Conservation (phyloP, 2,113 vertebrate genomes). For the Triplophysa siluroides region DNA sequence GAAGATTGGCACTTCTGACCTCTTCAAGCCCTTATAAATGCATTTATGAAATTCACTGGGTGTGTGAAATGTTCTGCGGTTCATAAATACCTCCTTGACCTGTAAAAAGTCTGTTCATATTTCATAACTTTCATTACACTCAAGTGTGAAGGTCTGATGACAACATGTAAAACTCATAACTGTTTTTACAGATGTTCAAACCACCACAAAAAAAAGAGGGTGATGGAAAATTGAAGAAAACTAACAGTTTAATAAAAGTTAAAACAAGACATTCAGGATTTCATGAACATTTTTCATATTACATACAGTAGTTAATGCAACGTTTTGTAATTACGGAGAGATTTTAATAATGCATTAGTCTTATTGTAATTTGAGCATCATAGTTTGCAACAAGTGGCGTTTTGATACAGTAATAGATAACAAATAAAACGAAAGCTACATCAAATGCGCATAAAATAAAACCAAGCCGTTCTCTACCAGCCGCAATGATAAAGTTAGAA, state of each 20-base stretch:
- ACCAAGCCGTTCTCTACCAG: not conserved
- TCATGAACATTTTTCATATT: too few relatives aligned
- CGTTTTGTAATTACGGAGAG: not conserved
- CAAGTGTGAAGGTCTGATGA: constrained; percentile 28
- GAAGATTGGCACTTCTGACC: constrained; percentile 16
- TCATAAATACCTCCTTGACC: constrained; percentile 33
- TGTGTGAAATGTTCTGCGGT: constrained; percentile 42
- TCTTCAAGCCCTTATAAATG: not conserved
- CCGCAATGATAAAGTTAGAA: not conserved
- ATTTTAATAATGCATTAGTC: not conserved
- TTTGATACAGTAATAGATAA: not conserved
- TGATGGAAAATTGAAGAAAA: not conserved
- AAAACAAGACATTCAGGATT: not conserved
- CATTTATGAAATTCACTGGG: constrained; percentile 40
- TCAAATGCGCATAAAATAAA: not conserved
- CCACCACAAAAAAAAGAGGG: not conserved
- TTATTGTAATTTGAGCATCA: not conserved
- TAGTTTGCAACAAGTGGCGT: not conserved
- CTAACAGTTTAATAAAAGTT: not conserved
- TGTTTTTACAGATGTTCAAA: not conserved
- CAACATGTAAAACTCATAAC: not conserved
- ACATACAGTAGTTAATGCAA: not conserved
- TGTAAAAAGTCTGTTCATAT: constrained; percentile 47
- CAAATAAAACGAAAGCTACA: not conserved
- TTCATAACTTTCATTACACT: constrained; percentile 42